These are phyloP conservation scores for Drosophila colorata DNA, from an alignment of 2,888 invertebrate genomes.

Conservation along the genomic window DNA sequence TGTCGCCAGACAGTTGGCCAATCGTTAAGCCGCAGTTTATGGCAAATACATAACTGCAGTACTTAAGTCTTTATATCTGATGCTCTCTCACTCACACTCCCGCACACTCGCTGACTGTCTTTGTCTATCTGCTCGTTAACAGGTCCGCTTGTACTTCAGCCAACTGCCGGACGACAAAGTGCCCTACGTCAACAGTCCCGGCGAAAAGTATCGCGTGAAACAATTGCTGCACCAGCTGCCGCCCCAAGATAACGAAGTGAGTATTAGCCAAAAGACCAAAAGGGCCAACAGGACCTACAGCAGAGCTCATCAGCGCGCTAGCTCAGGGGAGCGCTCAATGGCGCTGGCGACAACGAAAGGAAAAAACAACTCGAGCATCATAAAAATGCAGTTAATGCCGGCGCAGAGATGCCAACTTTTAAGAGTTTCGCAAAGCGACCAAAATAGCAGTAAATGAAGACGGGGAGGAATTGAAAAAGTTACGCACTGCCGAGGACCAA, in stretches of 20 bases:
- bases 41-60: conserved; percentile 30
- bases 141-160: conserved; percentile 99
- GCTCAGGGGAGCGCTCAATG: conserved; percentile 29
- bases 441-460: conserved; percentile 22
- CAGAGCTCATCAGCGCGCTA: conserved; percentile 11
- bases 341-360: conserved; percentile 10
- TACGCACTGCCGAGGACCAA: neutral
- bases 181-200: conserved; percentile 97
- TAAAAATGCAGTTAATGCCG: conserved; percentile 59
- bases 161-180: conserved; percentile 98
- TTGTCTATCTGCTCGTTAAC: conserved; percentile 65
- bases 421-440: conserved; percentile 11
- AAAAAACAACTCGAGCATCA: conserved; percentile 29
- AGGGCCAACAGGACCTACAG: conserved; percentile 12
- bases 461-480: neutral
- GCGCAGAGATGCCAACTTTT: conserved; percentile 7
- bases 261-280: conserved; percentile 61
- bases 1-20: conserved; percentile 22
- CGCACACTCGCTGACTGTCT: conserved; percentile 58
- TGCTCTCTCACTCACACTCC: conserved; percentile 7
- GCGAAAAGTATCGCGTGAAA: conserved; percentile 96
- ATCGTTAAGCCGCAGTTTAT: conserved; percentile 25
- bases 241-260: conserved; percentile 97
- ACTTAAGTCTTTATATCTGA: conserved; percentile 27
- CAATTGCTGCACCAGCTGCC: conserved; percentile 98